Evolutionary conservation across 2,113 vertebrate species (phyloP), one percentile per base, ranked within the genome.

Genomic region (Galeopterus variegatus): DNA sequence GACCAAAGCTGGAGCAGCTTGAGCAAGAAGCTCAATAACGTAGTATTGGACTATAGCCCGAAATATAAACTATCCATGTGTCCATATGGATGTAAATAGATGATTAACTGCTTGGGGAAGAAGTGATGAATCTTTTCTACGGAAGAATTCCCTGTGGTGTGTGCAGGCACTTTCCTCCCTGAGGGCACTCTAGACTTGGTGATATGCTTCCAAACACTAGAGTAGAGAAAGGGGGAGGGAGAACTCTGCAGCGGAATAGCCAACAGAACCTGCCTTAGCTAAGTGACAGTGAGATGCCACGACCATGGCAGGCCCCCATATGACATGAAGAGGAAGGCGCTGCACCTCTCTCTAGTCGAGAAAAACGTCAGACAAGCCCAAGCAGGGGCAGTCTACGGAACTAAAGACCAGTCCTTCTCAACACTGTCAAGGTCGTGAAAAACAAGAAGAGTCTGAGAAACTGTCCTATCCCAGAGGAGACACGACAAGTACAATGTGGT

Each of bases 401-500:
- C 1, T 8, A 4, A 23, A 7, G 56, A 14, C 28, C 28, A 50
- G 79, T 67, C 3, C 45, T 23, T 13, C 28, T 77, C 26, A 33
- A 41, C 48, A 31, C 14, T 8, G 18, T 58, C 52, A 7, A 0
- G 21, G 26, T n/a, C 48, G 56, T 8, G 4, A 14, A 82, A 54
- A 21, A 4, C 14, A 75, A n/a, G 96, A 50, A 4, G 9, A 76
- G 90, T 26, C 90, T 69, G 3, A 50, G 64, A 33, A 18, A 15
- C 48, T 26, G 33, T 8, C 26, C 13, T 11, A 0, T 41, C 4
- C 31, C 41, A 31, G 45, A 41, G 80, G 86, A 62, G 45, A 1
- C 10, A 0, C 1, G 21, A 1, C 11, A 5, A 0, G 60, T 33
- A 62, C 8, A 1, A 0, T 6, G 48, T 45, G n/a, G 75, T 9